These are phyloP conservation scores for Peromyscus attwateri DNA, from an alignment of 2,797 vertebrate species.

Conservation along the genomic window DNA sequence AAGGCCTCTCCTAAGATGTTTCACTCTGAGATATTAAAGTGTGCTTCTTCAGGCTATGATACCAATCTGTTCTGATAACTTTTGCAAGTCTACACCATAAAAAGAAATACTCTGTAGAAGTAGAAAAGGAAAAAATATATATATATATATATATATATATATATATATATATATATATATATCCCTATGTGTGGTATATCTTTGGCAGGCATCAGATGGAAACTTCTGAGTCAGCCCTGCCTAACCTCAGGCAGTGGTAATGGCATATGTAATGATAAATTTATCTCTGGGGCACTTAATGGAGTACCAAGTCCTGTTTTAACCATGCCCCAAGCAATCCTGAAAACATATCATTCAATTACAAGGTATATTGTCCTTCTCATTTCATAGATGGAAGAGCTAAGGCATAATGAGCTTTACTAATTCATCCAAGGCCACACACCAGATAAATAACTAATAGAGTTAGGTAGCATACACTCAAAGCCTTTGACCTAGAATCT, in stretches of 20 bases:
- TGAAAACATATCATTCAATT: neutral
- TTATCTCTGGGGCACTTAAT: neutral
- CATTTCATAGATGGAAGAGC: slow-evolving; percentile 21
- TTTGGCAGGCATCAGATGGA: neutral
- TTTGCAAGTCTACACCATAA: neutral
- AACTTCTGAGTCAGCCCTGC: neutral
- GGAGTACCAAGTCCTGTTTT: neutral
- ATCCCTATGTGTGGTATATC: neutral
- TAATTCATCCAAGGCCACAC: neutral
- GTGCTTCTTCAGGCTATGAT: neutral
- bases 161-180: no score
- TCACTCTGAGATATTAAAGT: neutral
- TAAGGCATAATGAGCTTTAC: neutral
- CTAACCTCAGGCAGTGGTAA: neutral
- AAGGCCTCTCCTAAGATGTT: neutral
- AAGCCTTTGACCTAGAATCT: neutral
- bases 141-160: neutral
- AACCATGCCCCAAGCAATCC: neutral
- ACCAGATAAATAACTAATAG: neutral
- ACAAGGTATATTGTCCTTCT: neutral
- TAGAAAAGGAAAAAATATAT: neutral
- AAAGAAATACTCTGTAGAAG: slow-evolving; percentile 13
- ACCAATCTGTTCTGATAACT: neutral
- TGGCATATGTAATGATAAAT: neutral
- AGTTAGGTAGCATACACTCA: neutral